Evolutionary conservation across 2,797 vertebrate genomes (phyloP).

Genomic region (Parotocinclus haroldoi): DNA sequence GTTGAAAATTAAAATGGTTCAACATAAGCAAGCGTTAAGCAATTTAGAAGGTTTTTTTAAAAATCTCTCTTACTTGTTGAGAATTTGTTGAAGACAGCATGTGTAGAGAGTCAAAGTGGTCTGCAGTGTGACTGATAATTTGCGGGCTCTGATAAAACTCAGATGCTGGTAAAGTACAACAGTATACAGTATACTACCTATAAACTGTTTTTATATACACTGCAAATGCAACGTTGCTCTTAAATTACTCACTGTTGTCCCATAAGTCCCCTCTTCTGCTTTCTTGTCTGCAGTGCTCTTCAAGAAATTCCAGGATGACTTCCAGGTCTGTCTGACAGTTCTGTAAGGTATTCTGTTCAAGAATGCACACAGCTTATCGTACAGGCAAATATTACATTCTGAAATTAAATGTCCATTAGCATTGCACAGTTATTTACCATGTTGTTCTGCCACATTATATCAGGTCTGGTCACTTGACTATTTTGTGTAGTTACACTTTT

Average conservation of each 20-base stretch:
- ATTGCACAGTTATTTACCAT: constrained; percentile 20
- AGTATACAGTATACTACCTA: neutral
- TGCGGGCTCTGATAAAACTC: neutral
- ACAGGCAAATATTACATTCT: neutral
- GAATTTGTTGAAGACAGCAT: constrained; percentile 15
- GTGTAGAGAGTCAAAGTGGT: constrained; percentile 21
- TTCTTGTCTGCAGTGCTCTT: constrained; percentile 72
- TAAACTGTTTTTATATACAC: too few relatives aligned
- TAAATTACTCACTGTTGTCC: constrained; percentile 29
- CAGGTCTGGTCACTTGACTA: neutral
- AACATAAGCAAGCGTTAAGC: too few relatives aligned
- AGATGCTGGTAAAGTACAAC: constrained; percentile 5
- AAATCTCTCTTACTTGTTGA: constrained; percentile 18
- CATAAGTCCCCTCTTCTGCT: constrained; percentile 33
- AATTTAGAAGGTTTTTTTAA: neutral
- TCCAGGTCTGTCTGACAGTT: constrained; percentile 71
- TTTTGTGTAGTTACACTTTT: neutral
- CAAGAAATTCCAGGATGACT: constrained; percentile 75
- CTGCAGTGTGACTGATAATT: neutral
- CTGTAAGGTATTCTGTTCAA: constrained; percentile 54
- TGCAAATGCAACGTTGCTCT: neutral
- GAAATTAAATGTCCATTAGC: neutral
- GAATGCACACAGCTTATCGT: constrained; percentile 12
- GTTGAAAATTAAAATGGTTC: neutral
- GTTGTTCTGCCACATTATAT: neutral